Evolutionary conservation across 2,797 vertebrate species (phyloP).

Genomic region (Ctenopoma kingsleyae): DNA sequence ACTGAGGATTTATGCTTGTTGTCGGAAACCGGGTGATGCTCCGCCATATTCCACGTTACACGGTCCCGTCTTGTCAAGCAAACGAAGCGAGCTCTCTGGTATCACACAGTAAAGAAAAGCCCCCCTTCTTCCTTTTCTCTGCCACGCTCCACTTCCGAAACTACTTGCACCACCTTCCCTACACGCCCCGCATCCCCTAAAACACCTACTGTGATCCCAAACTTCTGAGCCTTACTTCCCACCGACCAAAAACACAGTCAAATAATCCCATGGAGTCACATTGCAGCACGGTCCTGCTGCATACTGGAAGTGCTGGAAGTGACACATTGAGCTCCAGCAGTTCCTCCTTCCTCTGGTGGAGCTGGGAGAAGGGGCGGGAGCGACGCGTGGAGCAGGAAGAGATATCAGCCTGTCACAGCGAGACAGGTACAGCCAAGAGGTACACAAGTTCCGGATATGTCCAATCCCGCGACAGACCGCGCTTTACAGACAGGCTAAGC

Average conservation of each 20-base stretch:
- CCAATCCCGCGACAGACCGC: conserved; percentile 57
- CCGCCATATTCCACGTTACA: conserved; percentile 91
- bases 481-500: not conserved
- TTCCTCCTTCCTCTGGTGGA: conserved; percentile 70
- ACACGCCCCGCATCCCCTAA: conserved; percentile 24
- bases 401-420: conserved; percentile 85
- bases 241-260: conserved; percentile 23
- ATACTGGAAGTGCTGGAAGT: conserved; percentile 59
- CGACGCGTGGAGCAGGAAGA: conserved; percentile 63
- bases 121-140: conserved; percentile 43
- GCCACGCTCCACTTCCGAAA: conserved; percentile 71
- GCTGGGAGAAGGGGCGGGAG: conserved; percentile 64
- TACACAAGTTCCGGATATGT: conserved; percentile 1
- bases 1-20: conserved; percentile 90
- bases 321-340: conserved; percentile 66
- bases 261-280: conserved; percentile 50
- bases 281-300: conserved; percentile 54
- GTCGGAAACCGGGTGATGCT: conserved; percentile 89
- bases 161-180: conserved; percentile 48
- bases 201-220: conserved; percentile 19
- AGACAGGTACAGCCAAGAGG: conserved; percentile 87
- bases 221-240: conserved; percentile 44
- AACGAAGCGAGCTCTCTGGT: conserved; percentile 59
- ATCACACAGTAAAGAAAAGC: conserved; percentile 49
- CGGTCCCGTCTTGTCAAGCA: conserved; percentile 78